These are phyloP conservation scores for Thereva nobilitata DNA, from an alignment of 2,888 invertebrate genomes.

Conservation along the genomic window DNA sequence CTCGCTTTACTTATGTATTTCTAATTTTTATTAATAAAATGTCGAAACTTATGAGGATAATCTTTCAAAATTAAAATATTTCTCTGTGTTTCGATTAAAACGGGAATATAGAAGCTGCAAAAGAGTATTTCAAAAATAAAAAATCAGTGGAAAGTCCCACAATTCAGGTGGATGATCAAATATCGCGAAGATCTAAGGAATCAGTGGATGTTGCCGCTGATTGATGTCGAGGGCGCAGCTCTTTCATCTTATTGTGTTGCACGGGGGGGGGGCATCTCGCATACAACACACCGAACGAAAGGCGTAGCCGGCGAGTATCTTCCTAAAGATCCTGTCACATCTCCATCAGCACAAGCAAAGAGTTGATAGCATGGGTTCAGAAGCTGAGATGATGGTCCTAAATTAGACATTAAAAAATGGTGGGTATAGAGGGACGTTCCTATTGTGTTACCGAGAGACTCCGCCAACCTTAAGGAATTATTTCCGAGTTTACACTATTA, in stretches of 20 bases:
- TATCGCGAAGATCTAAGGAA: constrained; percentile 13
- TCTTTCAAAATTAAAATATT: no score
- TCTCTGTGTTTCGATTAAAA: not conserved
- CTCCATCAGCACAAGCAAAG: constrained; percentile 10
- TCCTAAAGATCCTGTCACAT: constrained; percentile 25
- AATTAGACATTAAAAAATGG: constrained; percentile 24
- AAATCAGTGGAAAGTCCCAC: not conserved
- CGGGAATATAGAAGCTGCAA: constrained; percentile 19
- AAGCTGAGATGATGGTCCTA: not conserved
- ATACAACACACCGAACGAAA: constrained; percentile 7
- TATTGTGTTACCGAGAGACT: constrained; percentile 8
- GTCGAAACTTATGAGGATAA: no score
- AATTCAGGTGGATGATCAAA: constrained; percentile 16
- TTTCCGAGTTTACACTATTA: constrained; percentile 29
- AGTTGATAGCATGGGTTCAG: not conserved
- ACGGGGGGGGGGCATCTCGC: not conserved
- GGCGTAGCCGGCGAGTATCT: constrained; percentile 10
- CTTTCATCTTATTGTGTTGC: constrained; percentile 24
- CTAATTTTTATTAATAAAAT: no score
- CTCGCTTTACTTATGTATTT: no score
- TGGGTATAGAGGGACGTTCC: constrained; percentile 13
- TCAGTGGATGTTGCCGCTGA: constrained; percentile 7
- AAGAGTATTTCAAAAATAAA: not conserved
- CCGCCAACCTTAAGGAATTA: constrained; percentile 10
- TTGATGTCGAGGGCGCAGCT: constrained; percentile 14